Conservation (phyloP, 2,113 vertebrate genomes). For the Campylomormyrus numenius region DNA sequence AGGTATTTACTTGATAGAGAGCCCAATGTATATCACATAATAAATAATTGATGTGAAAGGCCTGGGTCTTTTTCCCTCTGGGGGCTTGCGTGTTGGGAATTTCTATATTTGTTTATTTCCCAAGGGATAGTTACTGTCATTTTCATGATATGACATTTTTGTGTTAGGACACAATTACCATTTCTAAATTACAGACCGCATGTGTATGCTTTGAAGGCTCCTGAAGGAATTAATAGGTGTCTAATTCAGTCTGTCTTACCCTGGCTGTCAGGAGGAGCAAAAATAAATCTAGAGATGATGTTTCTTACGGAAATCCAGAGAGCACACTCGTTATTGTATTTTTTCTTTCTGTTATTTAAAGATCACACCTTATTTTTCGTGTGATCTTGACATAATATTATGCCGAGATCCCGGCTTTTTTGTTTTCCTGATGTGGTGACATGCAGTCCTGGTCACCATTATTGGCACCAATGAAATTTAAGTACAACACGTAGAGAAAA, state of each 20-base stretch:
- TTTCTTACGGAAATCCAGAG: neutral
- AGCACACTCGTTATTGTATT: neutral
- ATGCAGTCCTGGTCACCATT: neutral
- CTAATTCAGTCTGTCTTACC: neutral
- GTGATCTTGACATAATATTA: too few species aligned
- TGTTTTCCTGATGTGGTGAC: neutral
- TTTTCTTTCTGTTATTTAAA: neutral
- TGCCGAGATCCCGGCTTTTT: neutral
- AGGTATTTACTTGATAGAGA: neutral
- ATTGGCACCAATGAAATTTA: neutral
- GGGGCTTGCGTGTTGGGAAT: neutral
- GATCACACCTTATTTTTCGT: neutral
- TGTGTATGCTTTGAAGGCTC: neutral
- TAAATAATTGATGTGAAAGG: conserved; percentile 19
- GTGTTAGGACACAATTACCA: neutral
- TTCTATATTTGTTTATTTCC: neutral
- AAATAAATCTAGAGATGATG: neutral
- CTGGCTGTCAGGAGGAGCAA: neutral
- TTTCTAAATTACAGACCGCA: neutral
- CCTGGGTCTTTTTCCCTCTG: neutral
- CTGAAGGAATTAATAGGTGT: neutral
- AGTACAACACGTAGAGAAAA: neutral
- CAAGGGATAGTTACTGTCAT: neutral
- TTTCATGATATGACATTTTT: neutral
- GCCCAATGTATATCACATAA: neutral